Evolutionary conservation across 2,797 vertebrate genomes (phyloP).

Genomic region (Antennarius maculatus): DNA sequence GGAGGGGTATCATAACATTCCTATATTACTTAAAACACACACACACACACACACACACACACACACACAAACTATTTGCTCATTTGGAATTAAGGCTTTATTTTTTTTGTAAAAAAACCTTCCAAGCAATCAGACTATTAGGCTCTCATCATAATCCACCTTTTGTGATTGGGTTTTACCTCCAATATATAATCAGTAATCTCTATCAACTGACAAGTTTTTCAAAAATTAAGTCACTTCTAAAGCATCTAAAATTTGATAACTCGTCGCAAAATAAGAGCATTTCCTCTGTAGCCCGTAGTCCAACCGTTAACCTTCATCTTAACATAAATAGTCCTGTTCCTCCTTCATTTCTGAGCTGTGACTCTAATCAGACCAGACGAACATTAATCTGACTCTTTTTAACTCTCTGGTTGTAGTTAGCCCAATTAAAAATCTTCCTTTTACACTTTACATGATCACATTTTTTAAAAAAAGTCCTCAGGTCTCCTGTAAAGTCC

Average conservation of each 20-base stretch:
- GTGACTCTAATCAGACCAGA: no score
- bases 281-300: no score
- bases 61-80: background rate
- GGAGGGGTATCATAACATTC: constrained; percentile 52
- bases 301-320: no score
- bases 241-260: no score
- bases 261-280: no score
- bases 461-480: constrained; percentile 5
- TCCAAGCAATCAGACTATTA: background rate
- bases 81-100: constrained; percentile 31
- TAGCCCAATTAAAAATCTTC: no score
- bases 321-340: no score
- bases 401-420: background rate
- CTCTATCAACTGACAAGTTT: no score
- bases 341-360: no score
- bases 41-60: constrained; percentile 11
- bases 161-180: background rate
- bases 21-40: constrained; percentile 32
- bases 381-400: background rate
- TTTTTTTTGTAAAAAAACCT: constrained; percentile 10
- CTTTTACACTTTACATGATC: background rate
- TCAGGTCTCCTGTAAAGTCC: constrained; percentile 10
- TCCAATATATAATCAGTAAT: no score
- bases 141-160: background rate
- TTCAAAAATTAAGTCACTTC: no score